Percentiles rank a stretch among this genome's conserved stretches.
Conservation (phyloP, 2,888 invertebrate genomes). For the Pseudoips prasinana region DNA sequence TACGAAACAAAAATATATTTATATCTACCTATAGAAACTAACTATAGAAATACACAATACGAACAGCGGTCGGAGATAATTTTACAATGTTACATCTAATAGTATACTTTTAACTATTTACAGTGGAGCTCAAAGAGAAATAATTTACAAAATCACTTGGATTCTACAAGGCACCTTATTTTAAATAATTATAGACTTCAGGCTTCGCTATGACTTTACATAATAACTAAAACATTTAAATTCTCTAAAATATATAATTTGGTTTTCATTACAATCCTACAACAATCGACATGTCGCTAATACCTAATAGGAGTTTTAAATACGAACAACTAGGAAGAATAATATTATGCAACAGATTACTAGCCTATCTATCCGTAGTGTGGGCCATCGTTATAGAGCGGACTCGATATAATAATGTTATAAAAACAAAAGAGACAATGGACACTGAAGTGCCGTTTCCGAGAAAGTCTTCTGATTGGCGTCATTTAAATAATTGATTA, state of each 20-base stretch:
- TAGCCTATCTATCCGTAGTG: constrained; percentile 61
- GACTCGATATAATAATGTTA: constrained; percentile 24
- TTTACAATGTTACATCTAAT: constrained; percentile 73
- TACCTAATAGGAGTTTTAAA: constrained; percentile 80
- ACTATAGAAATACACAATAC: constrained; percentile 60
- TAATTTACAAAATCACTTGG: constrained; percentile 74
- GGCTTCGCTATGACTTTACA: constrained; percentile 80
- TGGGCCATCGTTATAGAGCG: constrained; percentile 53
- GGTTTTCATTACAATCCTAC: constrained; percentile 79
- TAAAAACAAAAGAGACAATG: constrained; percentile 46
- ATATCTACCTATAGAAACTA: constrained; percentile 64
- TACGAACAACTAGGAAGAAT: constrained; percentile 79
- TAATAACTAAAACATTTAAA: constrained; percentile 77
- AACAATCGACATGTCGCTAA: constrained; percentile 76
- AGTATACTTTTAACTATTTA: constrained; percentile 79
- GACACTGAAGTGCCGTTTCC: constrained; percentile 47
- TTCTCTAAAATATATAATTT: constrained; percentile 81
- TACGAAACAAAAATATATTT: constrained; percentile 78
- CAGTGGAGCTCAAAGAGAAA: constrained; percentile 70
- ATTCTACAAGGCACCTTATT: constrained; percentile 78
- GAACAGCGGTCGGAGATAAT: constrained; percentile 62
- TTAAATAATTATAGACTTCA: constrained; percentile 78
- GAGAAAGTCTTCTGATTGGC: constrained; percentile 69
- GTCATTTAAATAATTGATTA: constrained; percentile 80
- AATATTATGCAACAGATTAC: constrained; percentile 80